phyloP scores from a whole-genome alignment of 2,113 vertebrate species.

The Canis aureus region DNA sequence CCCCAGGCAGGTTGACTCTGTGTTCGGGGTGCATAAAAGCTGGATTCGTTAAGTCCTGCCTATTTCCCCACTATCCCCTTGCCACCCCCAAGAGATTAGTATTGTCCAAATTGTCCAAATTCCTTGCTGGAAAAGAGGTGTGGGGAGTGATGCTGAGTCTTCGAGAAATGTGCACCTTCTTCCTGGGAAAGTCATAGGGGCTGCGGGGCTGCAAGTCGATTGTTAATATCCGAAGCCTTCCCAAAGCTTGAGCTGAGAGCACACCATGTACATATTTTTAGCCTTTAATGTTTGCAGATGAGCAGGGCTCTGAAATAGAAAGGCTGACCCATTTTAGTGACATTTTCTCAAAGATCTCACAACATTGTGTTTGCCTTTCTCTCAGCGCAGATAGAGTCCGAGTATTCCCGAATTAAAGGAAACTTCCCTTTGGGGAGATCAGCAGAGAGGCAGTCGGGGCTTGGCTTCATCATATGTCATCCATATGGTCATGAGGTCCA shows the following conservation, averaged over 20 bases:
- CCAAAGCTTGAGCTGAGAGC: neutral
- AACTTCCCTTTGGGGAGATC: neutral
- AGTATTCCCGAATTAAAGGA: neutral
- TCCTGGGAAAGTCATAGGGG: neutral
- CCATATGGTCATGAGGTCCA: neutral
- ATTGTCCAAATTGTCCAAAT: neutral
- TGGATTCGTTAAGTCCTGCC: neutral
- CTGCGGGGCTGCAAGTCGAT: neutral
- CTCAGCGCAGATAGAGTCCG: neutral
- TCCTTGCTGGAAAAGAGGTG: neutral
- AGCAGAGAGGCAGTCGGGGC: neutral
- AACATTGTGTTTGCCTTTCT: neutral
- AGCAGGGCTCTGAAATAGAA: conserved; percentile 56
- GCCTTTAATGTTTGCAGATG: conserved; percentile 57
- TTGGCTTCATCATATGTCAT: neutral
- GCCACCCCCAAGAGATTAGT: neutral
- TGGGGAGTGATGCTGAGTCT: neutral
- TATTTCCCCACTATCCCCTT: fast-evolving
- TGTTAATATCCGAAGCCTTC: neutral
- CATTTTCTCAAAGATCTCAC: conserved; percentile 66
- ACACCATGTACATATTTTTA: conserved; percentile 32
- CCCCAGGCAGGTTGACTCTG: too few species aligned
- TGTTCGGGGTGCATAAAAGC: neutral
- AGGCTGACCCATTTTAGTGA: conserved; percentile 58
- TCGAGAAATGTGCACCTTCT: neutral